Conservation (phyloP, 2,797 vertebrate genomes). For the Pelobates cultripes region DNA sequence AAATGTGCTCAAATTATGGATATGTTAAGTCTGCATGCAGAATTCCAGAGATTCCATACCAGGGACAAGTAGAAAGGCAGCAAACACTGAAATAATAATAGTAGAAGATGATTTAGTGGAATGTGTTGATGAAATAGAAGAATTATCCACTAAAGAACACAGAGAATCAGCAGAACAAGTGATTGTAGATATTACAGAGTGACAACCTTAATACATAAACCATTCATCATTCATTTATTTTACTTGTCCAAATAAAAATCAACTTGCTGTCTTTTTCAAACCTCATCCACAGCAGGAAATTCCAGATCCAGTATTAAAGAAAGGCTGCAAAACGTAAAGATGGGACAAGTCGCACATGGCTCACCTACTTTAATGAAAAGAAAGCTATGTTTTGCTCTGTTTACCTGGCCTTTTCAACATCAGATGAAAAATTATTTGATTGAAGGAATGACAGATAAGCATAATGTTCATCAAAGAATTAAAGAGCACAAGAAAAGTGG, state of each 20-base stretch:
- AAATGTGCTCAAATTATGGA: slow-evolving; percentile 11
- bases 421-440: neutral
- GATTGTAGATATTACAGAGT: neutral
- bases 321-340: neutral
- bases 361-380: slow-evolving; percentile 7
- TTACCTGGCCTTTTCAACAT: slow-evolving; percentile 2
- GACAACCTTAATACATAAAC: neutral
- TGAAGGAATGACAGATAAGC: neutral
- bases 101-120: too few species aligned
- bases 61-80: neutral
- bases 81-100: too few species aligned
- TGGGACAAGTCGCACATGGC: neutral
- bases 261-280: slow-evolving; percentile 14
- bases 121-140: too few species aligned
- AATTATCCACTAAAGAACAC: too few species aligned
- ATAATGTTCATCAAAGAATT: neutral
- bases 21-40: slow-evolving; percentile 9
- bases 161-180: too few species aligned
- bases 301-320: neutral
- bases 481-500: slow-evolving; percentile 6
- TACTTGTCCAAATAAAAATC: neutral
- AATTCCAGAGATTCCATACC: neutral
- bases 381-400: slow-evolving; percentile 1
- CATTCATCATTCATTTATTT: neutral
- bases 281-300: too few species aligned